These are phyloP conservation scores for Drosophila subpulchrella DNA, from an alignment of 1,140 invertebrate genomes.

Conservation along the genomic window DNA sequence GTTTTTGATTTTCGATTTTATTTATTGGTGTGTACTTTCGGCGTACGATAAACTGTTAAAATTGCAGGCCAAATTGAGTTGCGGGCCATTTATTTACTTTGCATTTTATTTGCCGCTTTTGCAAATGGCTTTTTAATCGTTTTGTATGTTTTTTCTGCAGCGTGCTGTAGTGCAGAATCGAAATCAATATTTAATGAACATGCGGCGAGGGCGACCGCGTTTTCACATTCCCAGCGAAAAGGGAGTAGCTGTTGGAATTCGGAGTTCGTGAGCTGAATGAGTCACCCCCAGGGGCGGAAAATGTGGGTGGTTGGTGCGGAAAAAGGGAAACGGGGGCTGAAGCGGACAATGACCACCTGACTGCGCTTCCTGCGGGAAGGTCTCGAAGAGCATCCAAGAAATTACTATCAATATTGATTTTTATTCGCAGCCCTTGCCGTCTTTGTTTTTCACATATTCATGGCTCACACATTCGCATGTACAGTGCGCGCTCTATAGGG, in stretches of 20 bases:
- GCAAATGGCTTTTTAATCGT: conserved; percentile 60
- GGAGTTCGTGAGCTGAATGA: conserved; percentile 45
- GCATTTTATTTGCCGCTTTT: conserved; percentile 44
- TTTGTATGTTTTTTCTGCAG: conserved; percentile 19
- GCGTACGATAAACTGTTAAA: conserved; percentile 29
- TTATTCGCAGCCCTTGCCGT: conserved; percentile 36
- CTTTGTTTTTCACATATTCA: conserved; percentile 69
- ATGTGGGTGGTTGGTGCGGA: not conserved
- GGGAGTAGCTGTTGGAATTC: conserved; percentile 31
- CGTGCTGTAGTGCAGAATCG: conserved; percentile 30
- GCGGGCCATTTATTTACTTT: conserved; percentile 42
- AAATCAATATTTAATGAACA: conserved; percentile 69
- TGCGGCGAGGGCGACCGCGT: conserved; percentile 35
- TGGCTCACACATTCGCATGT: conserved; percentile 51
- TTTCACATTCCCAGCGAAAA: conserved; percentile 27
- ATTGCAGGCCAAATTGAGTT: conserved; percentile 39
- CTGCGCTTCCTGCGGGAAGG: conserved; percentile 44
- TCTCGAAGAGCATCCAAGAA: conserved; percentile 30
- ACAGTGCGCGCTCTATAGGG: conserved; percentile 1
- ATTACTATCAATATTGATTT: conserved; percentile 76
- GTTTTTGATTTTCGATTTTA: conserved; percentile 21
- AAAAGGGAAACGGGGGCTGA: conserved; percentile 11
- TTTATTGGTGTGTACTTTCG: conserved; percentile 20
- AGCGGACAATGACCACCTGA: conserved; percentile 74
- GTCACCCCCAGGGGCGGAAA: conserved; percentile 38